Base-by-base conservation (phyloP, 2,797 vertebrate genomes). In the Takifugu rubripes region DNA sequence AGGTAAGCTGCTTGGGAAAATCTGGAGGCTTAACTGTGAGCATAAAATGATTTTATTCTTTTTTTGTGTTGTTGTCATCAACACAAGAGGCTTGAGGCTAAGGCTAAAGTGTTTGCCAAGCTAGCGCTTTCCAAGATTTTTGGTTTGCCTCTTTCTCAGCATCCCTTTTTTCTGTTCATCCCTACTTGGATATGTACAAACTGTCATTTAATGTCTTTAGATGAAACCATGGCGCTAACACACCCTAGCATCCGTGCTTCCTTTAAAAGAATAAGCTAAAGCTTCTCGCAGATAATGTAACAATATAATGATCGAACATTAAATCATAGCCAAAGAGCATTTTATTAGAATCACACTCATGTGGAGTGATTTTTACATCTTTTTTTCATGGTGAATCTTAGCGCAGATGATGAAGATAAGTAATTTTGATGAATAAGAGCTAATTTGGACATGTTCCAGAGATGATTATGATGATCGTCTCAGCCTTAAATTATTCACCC, bases 341-440 rank as follows among this genome's bases (percentile, higher is more conserved):
- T 45, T 17, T 3, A 24, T 48, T 45, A 25, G 16, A 68, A 55
- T 31, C 17, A 14, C 14, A 3, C 44, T 7, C 6, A 27, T 31
- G 33, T 44, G 21, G 53, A 1, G 10, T 17, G 47, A 24, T 33
- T 49, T 3, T 54, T 29, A 0, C 9, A 11, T 54, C 24, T 26
- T 9, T 57, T 61, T 40, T 12, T 29, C 56, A 5, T 42, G 27
- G 27, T 29, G 27, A 29, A 29, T 29, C 27, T 40, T 14, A 3
- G 36, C 10, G 12, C 36, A 54, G 12, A 50, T 51, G n/a, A 16
- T 15, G 31, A 52, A 36, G 10, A 51, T 59, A 1, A 52, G 52
- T 70, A 1, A 46, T 25, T 46, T 17, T 51, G 27, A 56, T 61
- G 50, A 56, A 66, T 51, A 49, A 49, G 26, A 40, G 9, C 40